phyloP scores from a whole-genome alignment of 2,113 vertebrate species.

The Apus apus region DNA sequence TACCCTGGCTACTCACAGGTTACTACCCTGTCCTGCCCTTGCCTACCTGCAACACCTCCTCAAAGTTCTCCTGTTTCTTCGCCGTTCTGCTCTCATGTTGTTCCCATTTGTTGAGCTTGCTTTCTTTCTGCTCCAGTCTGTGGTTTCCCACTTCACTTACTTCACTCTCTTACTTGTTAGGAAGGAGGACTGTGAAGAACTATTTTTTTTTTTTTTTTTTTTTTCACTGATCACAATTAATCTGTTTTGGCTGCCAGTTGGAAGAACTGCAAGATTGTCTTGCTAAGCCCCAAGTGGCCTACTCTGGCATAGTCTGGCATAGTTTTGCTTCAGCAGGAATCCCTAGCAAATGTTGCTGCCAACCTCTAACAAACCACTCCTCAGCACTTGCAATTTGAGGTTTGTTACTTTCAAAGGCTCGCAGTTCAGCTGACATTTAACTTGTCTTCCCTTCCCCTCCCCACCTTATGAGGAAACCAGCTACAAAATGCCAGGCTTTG shows the following conservation, averaged over 20 bases:
- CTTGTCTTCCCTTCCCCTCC: not conserved
- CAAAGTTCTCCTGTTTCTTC: not conserved
- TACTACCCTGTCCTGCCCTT: not conserved
- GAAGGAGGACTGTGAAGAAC: not conserved
- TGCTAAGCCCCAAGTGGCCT: not conserved
- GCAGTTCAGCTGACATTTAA: not conserved
- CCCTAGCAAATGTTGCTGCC: not conserved
- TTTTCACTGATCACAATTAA: not conserved
- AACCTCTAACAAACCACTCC: not conserved
- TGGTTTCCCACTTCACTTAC: not conserved
- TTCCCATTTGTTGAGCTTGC: not conserved
- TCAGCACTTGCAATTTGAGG: not conserved
- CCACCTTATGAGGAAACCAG: not conserved
- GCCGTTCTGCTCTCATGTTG: not conserved
- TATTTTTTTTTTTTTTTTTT: too few species aligned
- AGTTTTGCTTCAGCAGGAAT: not conserved
- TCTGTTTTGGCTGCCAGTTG: not conserved
- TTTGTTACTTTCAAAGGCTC: not conserved
- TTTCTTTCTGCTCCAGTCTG: rapidly evolving
- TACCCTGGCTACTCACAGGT: too few species aligned
- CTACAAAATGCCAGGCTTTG: not conserved
- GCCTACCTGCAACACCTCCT: not conserved
- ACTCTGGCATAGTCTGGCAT: not conserved
- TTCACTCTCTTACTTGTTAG: not conserved
- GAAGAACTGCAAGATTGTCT: not conserved